These are phyloP conservation scores for Poecilobothrus nobilitatus DNA, from an alignment of 2,888 invertebrate species.

Conservation along the genomic window DNA sequence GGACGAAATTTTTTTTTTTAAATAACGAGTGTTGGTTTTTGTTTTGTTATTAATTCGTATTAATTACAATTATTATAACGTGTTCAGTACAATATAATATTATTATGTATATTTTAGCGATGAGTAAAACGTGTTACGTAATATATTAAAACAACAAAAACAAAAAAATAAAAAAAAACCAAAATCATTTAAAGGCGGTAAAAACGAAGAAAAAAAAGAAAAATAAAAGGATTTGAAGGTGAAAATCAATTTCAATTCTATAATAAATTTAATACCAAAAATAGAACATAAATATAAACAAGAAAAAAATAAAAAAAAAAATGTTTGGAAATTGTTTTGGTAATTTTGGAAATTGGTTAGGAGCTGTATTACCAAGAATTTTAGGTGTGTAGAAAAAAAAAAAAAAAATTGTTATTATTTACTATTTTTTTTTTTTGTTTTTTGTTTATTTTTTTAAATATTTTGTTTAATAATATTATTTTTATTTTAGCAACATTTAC, in stretches of 20 bases:
- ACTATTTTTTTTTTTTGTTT: too few relatives aligned
- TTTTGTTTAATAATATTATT: too few relatives aligned
- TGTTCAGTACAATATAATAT: not conserved
- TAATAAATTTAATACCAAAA: not conserved
- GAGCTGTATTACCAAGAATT: not conserved
- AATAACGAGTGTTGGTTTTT: not conserved
- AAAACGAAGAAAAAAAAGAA: not conserved
- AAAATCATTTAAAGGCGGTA: too few relatives aligned
- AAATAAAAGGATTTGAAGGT: not conserved
- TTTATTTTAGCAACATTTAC: constrained; percentile 15
- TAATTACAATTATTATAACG: not conserved
- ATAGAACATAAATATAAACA: not conserved
- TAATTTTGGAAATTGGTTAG: not conserved
- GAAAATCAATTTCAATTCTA: not conserved
- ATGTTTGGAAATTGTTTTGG: not conserved
- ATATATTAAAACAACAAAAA: not conserved
- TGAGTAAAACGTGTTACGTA: not conserved
- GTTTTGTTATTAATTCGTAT: not conserved
- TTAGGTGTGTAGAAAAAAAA: not conserved
- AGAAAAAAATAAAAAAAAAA: not conserved
- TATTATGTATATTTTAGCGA: not conserved
- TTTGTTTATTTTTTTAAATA: not conserved
- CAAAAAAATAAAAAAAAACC: too few relatives aligned
- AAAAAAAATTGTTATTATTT: too few relatives aligned
- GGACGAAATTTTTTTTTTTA: not conserved